phyloP scores from a whole-genome alignment of 2,113 vertebrate species.

The Cichladusa arquata region DNA sequence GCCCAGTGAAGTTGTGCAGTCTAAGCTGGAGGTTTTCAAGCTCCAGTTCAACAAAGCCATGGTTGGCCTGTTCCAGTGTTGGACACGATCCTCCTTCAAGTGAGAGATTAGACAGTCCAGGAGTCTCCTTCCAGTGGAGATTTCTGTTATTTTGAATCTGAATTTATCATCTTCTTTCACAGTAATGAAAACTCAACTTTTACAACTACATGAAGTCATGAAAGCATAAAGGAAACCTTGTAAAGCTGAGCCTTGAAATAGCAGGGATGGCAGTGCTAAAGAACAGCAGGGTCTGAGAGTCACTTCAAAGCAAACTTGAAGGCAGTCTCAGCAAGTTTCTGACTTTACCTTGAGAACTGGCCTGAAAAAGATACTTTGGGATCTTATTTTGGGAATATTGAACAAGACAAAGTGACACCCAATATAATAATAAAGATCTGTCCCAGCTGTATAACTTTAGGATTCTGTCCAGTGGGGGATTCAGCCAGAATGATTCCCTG shows the following conservation, averaged over 20 bases:
- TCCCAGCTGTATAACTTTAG: not conserved
- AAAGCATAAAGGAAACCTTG: not conserved
- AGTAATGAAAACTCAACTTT: not conserved
- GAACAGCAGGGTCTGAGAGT: not conserved
- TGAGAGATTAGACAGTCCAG: not conserved
- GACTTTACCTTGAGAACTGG: not conserved
- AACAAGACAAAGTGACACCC: not conserved
- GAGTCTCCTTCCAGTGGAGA: not conserved
- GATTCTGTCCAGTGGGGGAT: not conserved
- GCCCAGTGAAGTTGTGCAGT: not conserved
- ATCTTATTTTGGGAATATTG: not conserved
- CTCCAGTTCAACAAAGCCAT: not conserved
- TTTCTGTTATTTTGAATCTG: not conserved
- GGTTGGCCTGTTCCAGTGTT: not conserved
- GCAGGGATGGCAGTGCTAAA: not conserved
- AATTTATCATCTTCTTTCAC: not conserved
- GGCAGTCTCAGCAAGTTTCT: not conserved
- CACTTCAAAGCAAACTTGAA: not conserved
- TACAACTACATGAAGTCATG: not conserved
- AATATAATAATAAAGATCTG: not conserved
- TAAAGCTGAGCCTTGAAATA: not conserved
- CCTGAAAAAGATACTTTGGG: not conserved
- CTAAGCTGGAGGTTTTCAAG: not conserved
- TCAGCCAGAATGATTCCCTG: not conserved
- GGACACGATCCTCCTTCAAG: not conserved